Percentiles rank a stretch among this genome's conserved stretches.
Evolutionary conservation across 2,888 invertebrate genomes (phyloP).

Genomic region (Chymomyza caudatula): DNA sequence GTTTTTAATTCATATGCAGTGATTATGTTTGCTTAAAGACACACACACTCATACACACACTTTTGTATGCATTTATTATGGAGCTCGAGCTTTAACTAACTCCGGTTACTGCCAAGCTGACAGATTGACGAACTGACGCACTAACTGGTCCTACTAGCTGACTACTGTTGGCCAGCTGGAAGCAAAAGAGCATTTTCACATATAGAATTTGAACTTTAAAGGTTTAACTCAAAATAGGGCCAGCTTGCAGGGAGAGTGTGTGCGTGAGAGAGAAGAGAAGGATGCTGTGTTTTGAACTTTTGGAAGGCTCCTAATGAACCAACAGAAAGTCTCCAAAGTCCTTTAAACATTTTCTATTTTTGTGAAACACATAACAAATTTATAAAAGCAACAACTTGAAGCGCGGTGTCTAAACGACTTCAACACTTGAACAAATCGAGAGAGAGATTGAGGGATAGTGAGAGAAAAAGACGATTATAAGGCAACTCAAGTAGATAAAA

Average conservation of each 20-base stretch:
- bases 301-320: constrained; percentile 43
- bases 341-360: constrained; percentile 48
- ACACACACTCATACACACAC: constrained; percentile 6
- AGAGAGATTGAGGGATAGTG: neutral
- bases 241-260: no score
- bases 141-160: neutral
- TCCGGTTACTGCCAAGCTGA: neutral
- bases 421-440: constrained; percentile 34
- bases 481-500: constrained; percentile 35
- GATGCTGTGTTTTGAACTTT: neutral
- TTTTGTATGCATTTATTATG: neutral
- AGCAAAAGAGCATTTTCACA: constrained; percentile 31
- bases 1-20: constrained; percentile 71
- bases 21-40: constrained; percentile 50
- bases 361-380: constrained; percentile 39
- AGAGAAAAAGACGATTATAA: neutral
- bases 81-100: neutral
- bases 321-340: constrained; percentile 7
- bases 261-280: neutral
- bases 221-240: constrained; percentile 13
- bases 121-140: neutral
- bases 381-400: constrained; percentile 28
- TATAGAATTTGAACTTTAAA: constrained; percentile 33
- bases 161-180: neutral
- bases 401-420: constrained; percentile 48